phyloP scores from a whole-genome alignment of 2,797 vertebrate species.

The Philypnodon macrostomus region DNA sequence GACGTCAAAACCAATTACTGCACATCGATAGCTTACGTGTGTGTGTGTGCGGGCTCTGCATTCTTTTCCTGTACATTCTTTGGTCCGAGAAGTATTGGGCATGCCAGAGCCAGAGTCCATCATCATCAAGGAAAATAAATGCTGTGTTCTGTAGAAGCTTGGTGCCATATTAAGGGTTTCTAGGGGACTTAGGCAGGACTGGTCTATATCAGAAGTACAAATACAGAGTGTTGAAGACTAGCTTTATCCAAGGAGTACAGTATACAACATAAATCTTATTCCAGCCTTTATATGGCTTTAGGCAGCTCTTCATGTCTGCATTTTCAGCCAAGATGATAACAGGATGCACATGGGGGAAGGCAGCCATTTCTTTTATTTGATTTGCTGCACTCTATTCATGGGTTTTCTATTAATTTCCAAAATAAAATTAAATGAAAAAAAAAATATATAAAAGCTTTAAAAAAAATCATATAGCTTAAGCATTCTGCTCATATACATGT shows the following conservation, averaged over 20 bases:
- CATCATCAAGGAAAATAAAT: conserved; percentile 6
- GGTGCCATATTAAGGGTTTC: conserved; percentile 18
- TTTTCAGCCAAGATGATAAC: conserved; percentile 19
- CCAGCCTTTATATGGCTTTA: conserved; percentile 20
- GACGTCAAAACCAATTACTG: conserved; percentile 18
- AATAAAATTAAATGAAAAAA: too few relatives aligned
- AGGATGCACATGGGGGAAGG: conserved; percentile 21
- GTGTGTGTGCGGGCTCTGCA: conserved; percentile 14
- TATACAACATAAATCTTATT: conserved; percentile 23
- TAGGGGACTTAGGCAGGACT: conserved; percentile 5
- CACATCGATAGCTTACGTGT: conserved; percentile 27
- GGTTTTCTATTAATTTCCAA: conserved; percentile 11
- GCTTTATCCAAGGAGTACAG: conserved; percentile 12
- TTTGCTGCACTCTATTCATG: conserved; percentile 11
- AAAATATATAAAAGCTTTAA: not conserved
- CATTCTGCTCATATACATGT: not conserved
- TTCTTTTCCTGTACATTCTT: conserved; percentile 37
- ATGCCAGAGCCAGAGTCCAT: conserved; percentile 7
- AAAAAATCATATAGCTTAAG: too few relatives aligned
- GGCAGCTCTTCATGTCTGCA: conserved; percentile 10
- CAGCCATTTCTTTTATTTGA: conserved; percentile 15
- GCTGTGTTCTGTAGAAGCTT: not conserved
- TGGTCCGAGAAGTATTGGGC: conserved; percentile 8
- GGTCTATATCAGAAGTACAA: conserved; percentile 33
- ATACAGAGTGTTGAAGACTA: conserved; percentile 6